phyloP scores from a whole-genome alignment of 2,797 vertebrate species.

The Agapornis canus region DNA sequence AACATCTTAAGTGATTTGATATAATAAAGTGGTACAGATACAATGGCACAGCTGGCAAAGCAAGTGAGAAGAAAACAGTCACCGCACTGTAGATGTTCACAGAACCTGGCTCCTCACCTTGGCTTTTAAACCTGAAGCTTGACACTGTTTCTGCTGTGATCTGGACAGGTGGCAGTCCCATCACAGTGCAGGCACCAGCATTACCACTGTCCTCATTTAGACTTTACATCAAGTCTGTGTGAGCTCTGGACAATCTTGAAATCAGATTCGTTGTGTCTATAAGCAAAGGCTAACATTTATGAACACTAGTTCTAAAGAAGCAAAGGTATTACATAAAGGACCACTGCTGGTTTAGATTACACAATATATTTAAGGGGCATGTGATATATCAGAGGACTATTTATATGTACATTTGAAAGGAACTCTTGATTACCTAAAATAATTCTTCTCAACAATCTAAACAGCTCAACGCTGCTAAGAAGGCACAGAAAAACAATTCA shows the following conservation, averaged over 20 bases:
- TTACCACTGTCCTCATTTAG: conserved; percentile 67
- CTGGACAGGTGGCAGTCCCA: conserved; percentile 62
- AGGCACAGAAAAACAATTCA: background rate
- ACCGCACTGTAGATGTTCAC: background rate
- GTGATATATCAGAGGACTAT: background rate
- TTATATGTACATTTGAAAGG: conserved; percentile 27
- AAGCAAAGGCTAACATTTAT: conserved; percentile 46
- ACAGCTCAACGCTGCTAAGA: background rate
- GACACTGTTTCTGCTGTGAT: conserved; percentile 16
- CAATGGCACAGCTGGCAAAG: conserved; percentile 24
- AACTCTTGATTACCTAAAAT: conserved; percentile 40
- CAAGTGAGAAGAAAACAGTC: background rate
- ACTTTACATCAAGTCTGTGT: conserved; percentile 52
- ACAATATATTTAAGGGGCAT: conserved; percentile 32
- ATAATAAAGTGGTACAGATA: background rate
- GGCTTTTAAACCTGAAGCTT: conserved; percentile 31
- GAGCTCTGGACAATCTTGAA: conserved; percentile 50
- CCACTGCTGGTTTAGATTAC: conserved; percentile 22
- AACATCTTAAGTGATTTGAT: conserved; percentile 9
- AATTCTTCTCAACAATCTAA: conserved; percentile 21
- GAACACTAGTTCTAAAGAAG: conserved; percentile 22
- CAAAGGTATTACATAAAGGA: conserved; percentile 32
- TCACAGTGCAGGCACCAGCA: background rate
- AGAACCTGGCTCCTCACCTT: conserved; percentile 37
- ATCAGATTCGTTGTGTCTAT: conserved; percentile 31